phyloP scores from a whole-genome alignment of 2,113 vertebrate genomes.

The Corythornis madagascariensis region DNA sequence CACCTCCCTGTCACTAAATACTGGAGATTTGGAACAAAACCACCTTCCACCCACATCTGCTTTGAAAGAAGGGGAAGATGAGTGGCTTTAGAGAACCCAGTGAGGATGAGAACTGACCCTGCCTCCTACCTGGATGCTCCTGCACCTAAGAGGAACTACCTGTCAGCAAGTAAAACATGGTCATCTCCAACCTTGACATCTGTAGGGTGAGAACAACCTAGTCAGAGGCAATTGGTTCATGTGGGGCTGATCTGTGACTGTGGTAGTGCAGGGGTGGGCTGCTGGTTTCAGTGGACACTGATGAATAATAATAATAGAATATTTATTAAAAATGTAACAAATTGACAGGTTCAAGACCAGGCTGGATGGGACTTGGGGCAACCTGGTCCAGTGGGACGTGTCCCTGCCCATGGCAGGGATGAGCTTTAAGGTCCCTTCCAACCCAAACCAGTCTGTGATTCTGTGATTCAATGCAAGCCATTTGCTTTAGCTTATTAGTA shows the following conservation, averaged over 20 bases:
- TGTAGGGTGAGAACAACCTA: neutral
- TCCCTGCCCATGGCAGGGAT: too few relatives aligned
- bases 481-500: neutral
- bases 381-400: too few relatives aligned
- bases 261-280: neutral
- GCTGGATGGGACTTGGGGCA: too few relatives aligned
- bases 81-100: neutral
- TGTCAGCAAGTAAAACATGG: fast-evolving
- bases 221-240: neutral
- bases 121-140: neutral
- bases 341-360: neutral
- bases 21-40: neutral
- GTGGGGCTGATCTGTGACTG: too few relatives aligned
- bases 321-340: neutral
- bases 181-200: neutral
- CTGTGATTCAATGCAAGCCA: too few relatives aligned
- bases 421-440: too few relatives aligned
- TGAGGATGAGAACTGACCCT: neutral
- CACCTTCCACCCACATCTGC: neutral
- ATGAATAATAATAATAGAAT: too few relatives aligned
- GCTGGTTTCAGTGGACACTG: neutral
- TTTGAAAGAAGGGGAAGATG: neutral
- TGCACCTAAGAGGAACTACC: too few relatives aligned
- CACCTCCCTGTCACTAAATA: neutral
- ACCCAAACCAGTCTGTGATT: too few relatives aligned